A percentile compares a stretch with the other conserved stretches of the same genome.
phyloP scores from a whole-genome alignment of 2,113 vertebrate species.

The Stomatorhinus ivindoensis region DNA sequence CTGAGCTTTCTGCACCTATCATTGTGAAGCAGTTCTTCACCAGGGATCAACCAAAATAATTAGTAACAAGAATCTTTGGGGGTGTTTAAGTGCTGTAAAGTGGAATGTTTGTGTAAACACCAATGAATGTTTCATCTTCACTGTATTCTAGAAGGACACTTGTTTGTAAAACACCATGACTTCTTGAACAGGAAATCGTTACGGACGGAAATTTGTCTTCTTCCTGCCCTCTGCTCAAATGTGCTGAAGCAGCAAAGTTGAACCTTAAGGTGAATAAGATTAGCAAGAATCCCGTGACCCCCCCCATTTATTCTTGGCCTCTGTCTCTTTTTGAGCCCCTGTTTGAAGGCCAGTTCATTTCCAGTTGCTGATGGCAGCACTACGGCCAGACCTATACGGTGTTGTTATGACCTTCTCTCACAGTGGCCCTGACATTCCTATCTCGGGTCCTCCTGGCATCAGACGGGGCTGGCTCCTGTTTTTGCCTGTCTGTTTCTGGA shows the following conservation, averaged over 20 bases:
- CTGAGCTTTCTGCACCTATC: neutral
- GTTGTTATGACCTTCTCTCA: constrained; percentile 1
- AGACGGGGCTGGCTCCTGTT: neutral
- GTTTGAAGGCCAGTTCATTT: neutral
- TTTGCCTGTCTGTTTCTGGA: neutral
- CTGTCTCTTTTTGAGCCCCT: neutral
- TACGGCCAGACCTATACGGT: neutral
- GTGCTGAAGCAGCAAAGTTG: neutral
- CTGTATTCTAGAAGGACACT: neutral
- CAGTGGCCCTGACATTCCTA: neutral
- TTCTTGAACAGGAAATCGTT: neutral
- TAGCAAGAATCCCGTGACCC: neutral
- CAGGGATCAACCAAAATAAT: neutral
- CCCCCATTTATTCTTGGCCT: neutral
- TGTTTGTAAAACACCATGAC: neutral
- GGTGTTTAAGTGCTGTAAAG: neutral
- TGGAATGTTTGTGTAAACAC: neutral
- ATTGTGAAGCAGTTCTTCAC: neutral
- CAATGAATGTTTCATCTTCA: neutral
- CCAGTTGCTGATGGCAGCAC: neutral
- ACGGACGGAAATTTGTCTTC: neutral
- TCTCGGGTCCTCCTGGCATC: neutral
- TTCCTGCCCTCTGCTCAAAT: neutral
- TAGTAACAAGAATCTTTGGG: neutral
- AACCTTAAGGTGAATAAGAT: neutral